phyloP scores from a whole-genome alignment of 2,113 vertebrate species.

The Fregetta grallaria region DNA sequence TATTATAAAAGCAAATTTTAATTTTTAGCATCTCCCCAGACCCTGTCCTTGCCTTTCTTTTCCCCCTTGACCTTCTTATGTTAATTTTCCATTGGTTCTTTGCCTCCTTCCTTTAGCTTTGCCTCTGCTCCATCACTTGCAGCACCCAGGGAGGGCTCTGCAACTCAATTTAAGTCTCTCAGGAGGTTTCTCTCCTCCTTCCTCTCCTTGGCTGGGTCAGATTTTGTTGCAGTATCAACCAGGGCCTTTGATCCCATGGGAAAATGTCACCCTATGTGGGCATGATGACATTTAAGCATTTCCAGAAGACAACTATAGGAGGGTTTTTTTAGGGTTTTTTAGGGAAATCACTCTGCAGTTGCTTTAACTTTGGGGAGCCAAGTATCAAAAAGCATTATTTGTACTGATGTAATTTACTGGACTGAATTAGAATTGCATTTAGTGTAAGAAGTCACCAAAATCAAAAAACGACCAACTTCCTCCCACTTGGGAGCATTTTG shows the following conservation, averaged over 20 bases:
- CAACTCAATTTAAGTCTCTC: background rate
- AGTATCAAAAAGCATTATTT: background rate
- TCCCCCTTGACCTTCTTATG: rapidly evolving
- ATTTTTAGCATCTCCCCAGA: background rate
- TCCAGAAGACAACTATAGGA: background rate
- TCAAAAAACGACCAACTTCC: background rate
- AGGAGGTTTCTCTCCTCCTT: background rate
- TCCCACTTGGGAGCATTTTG: background rate
- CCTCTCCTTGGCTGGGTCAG: background rate
- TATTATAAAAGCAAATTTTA: background rate
- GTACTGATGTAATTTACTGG: background rate
- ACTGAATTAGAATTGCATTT: background rate
- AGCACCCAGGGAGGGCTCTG: background rate
- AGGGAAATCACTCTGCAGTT: background rate
- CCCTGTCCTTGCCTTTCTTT: background rate
- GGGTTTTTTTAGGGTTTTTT: background rate
- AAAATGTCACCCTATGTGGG: rapidly evolving
- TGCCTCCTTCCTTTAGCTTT: background rate
- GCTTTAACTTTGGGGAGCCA: background rate
- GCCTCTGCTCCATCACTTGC: background rate
- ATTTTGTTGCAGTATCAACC: background rate
- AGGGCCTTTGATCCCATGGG: background rate
- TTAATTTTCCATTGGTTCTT: background rate
- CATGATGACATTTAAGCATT: background rate
- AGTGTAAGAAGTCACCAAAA: background rate